A percentile compares a stretch with the other conserved stretches of the same genome.
Evolutionary conservation across 2,797 vertebrate species (phyloP).

Genomic region (Ctenochaetus hawaiiensis): DNA sequence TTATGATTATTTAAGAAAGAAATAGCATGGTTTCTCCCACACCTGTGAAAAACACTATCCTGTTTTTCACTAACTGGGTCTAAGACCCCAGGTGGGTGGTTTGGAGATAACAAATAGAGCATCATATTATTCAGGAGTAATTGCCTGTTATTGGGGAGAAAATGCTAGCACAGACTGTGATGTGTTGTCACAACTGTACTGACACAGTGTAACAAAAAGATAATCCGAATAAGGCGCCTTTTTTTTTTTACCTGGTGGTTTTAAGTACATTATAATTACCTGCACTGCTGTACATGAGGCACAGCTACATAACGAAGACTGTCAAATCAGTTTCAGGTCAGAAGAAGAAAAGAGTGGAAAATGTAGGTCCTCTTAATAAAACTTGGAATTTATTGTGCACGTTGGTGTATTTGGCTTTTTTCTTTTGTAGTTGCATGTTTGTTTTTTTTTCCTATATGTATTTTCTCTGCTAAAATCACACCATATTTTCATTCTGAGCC

Average conservation of each 20-base stretch:
- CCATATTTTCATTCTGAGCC: background rate
- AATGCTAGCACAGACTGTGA: conserved; percentile 52
- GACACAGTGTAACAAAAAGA: conserved; percentile 9
- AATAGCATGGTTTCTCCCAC: conserved; percentile 38
- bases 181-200: conserved; percentile 47
- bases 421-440: conserved; percentile 26
- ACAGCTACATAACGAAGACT: conserved; percentile 19
- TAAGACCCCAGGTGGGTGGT: conserved; percentile 34
- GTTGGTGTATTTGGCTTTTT: conserved; percentile 16
- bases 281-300: background rate
- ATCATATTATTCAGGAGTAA: conserved; percentile 50
- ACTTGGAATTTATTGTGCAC: conserved; percentile 13
- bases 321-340: conserved; percentile 37
- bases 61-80: conserved; percentile 21
- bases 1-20: conserved; percentile 52
- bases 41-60: conserved; percentile 52
- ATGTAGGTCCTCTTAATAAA: conserved; percentile 14
- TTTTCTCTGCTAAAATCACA: conserved; percentile 2
- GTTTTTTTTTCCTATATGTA: conserved; percentile 5
- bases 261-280: conserved; percentile 28
- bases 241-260: conserved; percentile 18
- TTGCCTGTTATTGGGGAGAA: conserved; percentile 44
- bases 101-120: conserved; percentile 45
- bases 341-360: background rate
- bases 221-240: conserved; percentile 30